Percentiles rank a stretch among this genome's conserved stretches.
Conservation (phyloP, 2,797 vertebrate genomes). For the Forpus xanthops region DNA sequence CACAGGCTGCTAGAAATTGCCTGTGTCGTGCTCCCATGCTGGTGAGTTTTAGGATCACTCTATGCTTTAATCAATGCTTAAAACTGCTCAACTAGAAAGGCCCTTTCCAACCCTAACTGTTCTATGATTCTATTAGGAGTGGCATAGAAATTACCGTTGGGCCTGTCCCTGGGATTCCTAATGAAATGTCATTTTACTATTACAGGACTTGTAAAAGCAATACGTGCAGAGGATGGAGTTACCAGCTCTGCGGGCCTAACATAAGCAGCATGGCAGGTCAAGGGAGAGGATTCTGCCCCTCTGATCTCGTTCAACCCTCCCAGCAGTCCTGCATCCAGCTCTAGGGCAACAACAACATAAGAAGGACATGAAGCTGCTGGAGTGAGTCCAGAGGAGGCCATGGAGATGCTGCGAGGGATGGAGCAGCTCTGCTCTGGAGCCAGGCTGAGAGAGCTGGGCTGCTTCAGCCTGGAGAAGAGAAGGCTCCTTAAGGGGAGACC, state of each 20-base stretch:
- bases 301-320: background rate
- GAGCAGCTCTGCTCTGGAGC: background rate
- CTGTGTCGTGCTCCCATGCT: rapidly evolving
- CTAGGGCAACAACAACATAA: background rate
- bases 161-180: background rate
- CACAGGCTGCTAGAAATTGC: background rate
- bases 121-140: background rate
- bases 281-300: background rate
- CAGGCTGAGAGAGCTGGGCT: background rate
- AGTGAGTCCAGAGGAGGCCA: background rate
- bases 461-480: too few relatives aligned
- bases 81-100: background rate
- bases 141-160: background rate
- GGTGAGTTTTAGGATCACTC: background rate
- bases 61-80: background rate
- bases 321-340: background rate
- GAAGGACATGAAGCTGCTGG: background rate
- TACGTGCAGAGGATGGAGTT: background rate
- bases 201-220: background rate
- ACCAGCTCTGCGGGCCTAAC: background rate
- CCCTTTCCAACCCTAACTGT: background rate
- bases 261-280: background rate
- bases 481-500: too few relatives aligned
- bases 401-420: background rate
- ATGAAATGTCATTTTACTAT: background rate